These are phyloP conservation scores for Mionectes macconnelli DNA, from an alignment of 2,113 vertebrate species.

Conservation along the genomic window DNA sequence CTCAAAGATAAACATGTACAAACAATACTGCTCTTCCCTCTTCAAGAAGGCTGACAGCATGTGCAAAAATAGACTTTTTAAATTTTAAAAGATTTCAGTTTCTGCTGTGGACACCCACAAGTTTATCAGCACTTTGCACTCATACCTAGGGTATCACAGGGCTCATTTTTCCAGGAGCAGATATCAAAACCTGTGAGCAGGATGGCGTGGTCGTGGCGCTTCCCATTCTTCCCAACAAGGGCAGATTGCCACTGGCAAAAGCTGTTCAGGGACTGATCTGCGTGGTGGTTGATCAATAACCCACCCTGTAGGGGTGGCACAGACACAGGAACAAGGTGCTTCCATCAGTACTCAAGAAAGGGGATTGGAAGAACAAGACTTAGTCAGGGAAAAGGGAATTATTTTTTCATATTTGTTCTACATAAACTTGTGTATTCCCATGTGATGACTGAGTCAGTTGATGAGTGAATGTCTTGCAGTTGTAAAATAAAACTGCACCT, in stretches of 20 bases:
- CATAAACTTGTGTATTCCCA: neutral
- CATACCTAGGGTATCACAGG: slow-evolving; percentile 95
- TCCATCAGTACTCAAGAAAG: neutral
- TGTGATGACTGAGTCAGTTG: neutral
- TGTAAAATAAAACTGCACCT: neutral
- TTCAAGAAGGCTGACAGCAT: neutral
- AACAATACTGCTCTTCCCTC: neutral
- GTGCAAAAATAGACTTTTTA: neutral
- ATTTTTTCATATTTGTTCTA: neutral
- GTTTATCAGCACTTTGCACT: neutral
- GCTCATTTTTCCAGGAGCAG: slow-evolving; percentile 98
- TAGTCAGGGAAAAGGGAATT: neutral
- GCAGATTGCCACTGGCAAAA: slow-evolving; percentile 99
- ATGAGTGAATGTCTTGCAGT: neutral
- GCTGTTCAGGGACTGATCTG: slow-evolving; percentile 95
- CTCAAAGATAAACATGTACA: neutral
- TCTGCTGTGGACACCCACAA: neutral
- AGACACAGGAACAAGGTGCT: slow-evolving; percentile 8
- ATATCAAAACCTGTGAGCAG: slow-evolving; percentile 96
- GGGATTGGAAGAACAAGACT: neutral
- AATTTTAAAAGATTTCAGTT: neutral
- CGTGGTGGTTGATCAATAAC: slow-evolving; percentile 90
- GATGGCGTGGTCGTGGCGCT: slow-evolving; percentile 93
- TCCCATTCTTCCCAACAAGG: slow-evolving; percentile 88
- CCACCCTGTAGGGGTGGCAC: slow-evolving; percentile 78